Evolutionary conservation across 2,113 vertebrate genomes (phyloP).

Genomic region (Mastomys coucha): DNA sequence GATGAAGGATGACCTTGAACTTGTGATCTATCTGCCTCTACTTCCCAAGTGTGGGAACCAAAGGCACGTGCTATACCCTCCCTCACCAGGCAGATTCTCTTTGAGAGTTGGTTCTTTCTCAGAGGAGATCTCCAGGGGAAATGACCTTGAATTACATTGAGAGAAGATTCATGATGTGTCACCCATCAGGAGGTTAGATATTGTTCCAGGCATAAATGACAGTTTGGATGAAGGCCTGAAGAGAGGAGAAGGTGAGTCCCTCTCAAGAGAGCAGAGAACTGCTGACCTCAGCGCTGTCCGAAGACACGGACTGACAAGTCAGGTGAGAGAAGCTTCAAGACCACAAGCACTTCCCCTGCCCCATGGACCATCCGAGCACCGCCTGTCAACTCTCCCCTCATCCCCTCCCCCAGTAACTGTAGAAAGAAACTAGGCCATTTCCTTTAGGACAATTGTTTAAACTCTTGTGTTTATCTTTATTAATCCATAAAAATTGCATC

Average conservation of each 20-base stretch:
- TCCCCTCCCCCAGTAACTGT: neutral
- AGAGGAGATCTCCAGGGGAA: neutral
- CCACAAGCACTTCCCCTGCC: neutral
- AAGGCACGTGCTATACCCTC: neutral
- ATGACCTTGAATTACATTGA: conserved; percentile 22
- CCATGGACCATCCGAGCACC: neutral
- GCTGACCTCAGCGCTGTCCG: neutral
- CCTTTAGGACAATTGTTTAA: neutral
- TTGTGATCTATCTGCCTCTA: neutral
- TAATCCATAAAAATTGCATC: neutral
- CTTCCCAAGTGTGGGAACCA: too few species aligned
- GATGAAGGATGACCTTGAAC: neutral
- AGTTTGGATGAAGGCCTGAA: conserved; percentile 43
- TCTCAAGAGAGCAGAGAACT: conserved; percentile 20
- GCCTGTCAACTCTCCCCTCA: neutral
- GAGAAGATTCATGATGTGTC: neutral
- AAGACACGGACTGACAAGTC: neutral
- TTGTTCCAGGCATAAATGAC: conserved; percentile 5
- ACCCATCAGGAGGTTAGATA: neutral
- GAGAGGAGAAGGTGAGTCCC: neutral
- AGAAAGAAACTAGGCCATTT: neutral
- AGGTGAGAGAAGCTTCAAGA: neutral
- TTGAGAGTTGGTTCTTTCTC: conserved; percentile 14
- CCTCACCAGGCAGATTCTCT: neutral
- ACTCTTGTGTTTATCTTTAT: conserved; percentile 31